These are phyloP conservation scores for Paramormyrops kingsleyae DNA, from an alignment of 2,113 vertebrate species.

Conservation along the genomic window DNA sequence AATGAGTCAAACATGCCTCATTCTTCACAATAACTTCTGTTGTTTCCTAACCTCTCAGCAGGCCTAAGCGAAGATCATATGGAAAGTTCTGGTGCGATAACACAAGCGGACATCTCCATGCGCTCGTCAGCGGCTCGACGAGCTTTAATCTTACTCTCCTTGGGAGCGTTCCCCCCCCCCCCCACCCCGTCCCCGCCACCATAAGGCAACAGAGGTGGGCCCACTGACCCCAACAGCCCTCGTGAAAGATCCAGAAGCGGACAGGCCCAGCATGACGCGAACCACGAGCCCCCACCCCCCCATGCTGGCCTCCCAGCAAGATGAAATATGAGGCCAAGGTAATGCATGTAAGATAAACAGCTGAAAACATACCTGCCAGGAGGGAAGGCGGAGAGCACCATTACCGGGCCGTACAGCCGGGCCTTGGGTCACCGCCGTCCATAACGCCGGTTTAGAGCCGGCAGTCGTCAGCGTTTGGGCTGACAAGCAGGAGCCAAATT, in stretches of 20 bases:
- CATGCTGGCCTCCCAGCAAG: not conserved
- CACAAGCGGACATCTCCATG: not conserved
- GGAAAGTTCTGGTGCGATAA: not conserved
- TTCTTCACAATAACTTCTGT: not conserved
- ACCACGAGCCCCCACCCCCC: no score
- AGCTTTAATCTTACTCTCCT: not conserved
- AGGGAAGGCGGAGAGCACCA: not conserved
- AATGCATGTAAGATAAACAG: not conserved
- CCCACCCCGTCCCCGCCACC: not conserved
- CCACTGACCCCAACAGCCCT: not conserved
- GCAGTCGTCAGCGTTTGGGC: not conserved
- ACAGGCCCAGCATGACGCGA: not conserved
- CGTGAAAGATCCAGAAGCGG: not conserved
- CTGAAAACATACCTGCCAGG: not conserved
- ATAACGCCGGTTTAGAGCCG: not conserved
- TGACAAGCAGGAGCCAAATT: not conserved
- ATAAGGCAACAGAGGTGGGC: not conserved
- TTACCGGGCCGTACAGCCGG: not conserved
- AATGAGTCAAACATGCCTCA: not conserved
- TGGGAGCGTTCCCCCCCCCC: not conserved
- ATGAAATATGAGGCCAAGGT: not conserved
- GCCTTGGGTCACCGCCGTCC: not conserved
- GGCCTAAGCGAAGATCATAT: not conserved
- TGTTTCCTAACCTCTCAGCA: not conserved
- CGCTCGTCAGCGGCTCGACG: not conserved